Base-by-base conservation (phyloP, 2,888 invertebrate genomes). In the Papilio gigon region DNA sequence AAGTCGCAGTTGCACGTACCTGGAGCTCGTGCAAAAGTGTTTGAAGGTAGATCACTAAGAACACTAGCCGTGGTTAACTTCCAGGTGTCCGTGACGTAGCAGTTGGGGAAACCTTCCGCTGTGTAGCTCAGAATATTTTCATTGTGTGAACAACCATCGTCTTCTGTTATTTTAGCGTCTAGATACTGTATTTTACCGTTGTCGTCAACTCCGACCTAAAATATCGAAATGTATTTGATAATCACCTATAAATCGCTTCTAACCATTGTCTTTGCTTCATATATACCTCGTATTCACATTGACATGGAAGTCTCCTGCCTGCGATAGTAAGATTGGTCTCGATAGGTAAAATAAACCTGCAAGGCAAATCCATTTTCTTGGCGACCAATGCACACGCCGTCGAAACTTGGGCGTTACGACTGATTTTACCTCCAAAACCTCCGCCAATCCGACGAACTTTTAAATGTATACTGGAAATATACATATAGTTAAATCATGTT, bases 11-110 rank as follows among this genome's bases (percentile, higher is more conserved):
- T 1, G 17, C 30, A 30, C 5, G 44, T 80, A 93, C 95, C 95
- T 74, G 95, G 96, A 3, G 95, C 94, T 77, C 97, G 88, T 71
- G 94, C 94, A 64, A 93, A 94, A 0, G 95, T 94, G 74, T 95
- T 95, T 1, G 93, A 89, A 0, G 96, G 94, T 0, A 93, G 84
- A 78, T 97, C 95, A 0, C 96, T 95, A 20, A 92, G 80, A 0
- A 94, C 93, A 50, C 79, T 74, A 0, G 83, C 89, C 0, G 83
- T 83, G 63, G 79, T 88, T 1, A 92, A 75, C 47, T 86, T 88
- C 93, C 94, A 95, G 25, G 89, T 89, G 0, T 89, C 86, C 2
- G 81, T 73, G 59, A 93, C 87, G 77, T 95, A 95, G 75, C 94
- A 94, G 72, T 93, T 93, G 6, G 83, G 81, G 63, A 92, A 88